Percentiles rank a stretch among this genome's conserved stretches.
Conservation (phyloP, 64 coral and sea anemone species). For the Montipora foliosa region DNA sequence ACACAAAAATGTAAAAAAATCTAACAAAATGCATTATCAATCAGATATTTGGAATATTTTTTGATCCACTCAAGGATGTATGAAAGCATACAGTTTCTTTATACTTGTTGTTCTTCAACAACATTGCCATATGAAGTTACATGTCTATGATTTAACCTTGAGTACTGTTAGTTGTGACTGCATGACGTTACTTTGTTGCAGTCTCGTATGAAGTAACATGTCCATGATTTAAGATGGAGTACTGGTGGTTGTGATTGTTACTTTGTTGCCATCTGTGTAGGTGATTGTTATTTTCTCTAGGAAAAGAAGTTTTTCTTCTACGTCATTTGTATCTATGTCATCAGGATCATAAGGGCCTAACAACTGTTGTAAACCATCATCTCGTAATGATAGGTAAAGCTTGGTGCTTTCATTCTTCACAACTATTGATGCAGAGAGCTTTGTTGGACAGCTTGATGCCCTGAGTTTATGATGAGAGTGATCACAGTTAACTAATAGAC, state of each 20-base stretch:
- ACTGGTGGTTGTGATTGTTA: too few species aligned
- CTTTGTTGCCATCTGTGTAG: constrained; percentile 5
- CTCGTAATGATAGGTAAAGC: constrained; percentile 14
- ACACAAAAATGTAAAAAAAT: not conserved
- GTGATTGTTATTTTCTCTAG: constrained; percentile 49
- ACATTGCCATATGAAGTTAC: too few species aligned
- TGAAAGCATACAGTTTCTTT: not conserved
- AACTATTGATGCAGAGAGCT: constrained; percentile 2
- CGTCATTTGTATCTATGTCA: constrained; percentile 47
- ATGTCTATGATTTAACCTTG: too few species aligned
- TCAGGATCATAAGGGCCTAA: constrained; percentile 35
- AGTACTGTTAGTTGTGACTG: too few species aligned
- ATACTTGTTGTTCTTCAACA: not conserved
- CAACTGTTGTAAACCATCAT: constrained; percentile 42
- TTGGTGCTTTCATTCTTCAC: constrained; percentile 22
- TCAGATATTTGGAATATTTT: not conserved
- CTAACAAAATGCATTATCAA: not conserved
- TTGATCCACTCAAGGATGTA: not conserved
- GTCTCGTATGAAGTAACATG: too few species aligned
- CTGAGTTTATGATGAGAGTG: not conserved
- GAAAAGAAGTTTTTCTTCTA: constrained; percentile 50
- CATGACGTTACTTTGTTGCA: too few species aligned
- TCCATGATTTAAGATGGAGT: too few species aligned
- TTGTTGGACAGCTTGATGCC: constrained; percentile 5
- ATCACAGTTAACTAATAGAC: too few species aligned